These are phyloP conservation scores for Neofelis nebulosa DNA, from an alignment of 2,113 vertebrate species.

Conservation along the genomic window DNA sequence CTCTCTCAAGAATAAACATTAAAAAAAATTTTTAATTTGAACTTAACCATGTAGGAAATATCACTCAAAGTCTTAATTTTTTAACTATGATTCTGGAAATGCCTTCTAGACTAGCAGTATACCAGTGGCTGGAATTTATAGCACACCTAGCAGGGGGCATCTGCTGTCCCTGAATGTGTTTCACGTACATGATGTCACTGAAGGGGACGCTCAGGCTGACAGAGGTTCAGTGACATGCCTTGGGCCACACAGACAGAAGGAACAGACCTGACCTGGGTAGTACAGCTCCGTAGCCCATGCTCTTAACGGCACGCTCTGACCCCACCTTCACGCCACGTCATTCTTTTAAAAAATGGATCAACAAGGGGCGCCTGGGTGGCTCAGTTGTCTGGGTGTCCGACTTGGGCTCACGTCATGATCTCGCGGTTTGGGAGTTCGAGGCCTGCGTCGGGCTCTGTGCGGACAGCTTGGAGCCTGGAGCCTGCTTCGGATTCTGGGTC, in stretches of 20 bases:
- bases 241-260: fast-evolving
- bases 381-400: too few species aligned
- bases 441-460: too few species aligned
- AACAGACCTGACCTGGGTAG: fast-evolving
- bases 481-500: too few species aligned
- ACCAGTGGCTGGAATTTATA: neutral
- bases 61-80: neutral
- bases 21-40: neutral
- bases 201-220: neutral
- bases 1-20: too few species aligned
- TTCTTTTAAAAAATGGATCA: neutral
- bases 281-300: fast-evolving
- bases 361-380: neutral
- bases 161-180: neutral
- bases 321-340: fast-evolving
- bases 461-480: too few species aligned
- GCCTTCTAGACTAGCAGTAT: neutral
- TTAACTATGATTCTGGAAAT: neutral
- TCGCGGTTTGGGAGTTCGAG: too few species aligned
- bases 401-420: too few species aligned
- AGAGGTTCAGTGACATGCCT: fast-evolving
- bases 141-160: neutral
- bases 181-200: fast-evolving
- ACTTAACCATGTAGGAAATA: neutral
- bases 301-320: too few species aligned